A percentile compares a stretch with the other conserved stretches of the same genome.
phyloP scores from a whole-genome alignment of 1,140 invertebrate species.

The Holotrichia oblita region DNA sequence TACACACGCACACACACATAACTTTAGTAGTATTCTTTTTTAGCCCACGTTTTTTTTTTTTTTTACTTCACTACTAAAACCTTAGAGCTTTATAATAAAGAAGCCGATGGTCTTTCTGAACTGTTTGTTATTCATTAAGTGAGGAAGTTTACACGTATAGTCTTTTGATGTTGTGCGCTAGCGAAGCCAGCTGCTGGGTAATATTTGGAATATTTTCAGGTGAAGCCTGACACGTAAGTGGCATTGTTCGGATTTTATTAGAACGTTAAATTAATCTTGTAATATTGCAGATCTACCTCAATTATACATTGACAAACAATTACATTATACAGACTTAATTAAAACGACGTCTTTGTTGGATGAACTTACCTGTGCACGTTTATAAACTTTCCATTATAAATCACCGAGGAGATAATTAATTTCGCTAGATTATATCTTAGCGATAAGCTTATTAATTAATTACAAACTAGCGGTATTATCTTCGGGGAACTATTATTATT shows the following conservation, averaged over 20 bases:
- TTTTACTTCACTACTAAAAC: background rate
- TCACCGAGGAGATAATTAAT: background rate
- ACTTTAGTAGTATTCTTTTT: background rate
- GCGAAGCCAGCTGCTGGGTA: background rate
- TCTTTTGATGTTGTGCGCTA: constrained; percentile 16
- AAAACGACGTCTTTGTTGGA: constrained; percentile 5
- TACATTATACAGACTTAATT: background rate
- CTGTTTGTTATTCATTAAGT: constrained; percentile 21
- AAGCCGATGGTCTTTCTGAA: background rate
- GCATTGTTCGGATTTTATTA: background rate
- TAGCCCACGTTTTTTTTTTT: background rate
- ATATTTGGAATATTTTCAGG: constrained; percentile 8
- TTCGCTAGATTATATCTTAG: background rate
- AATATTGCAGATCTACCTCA: too few species aligned
- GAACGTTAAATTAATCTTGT: too few species aligned
- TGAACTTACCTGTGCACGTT: background rate
- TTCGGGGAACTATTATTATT: background rate
- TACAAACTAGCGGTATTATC: constrained; percentile 2
- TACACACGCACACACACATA: background rate
- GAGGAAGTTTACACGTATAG: constrained; percentile 16
- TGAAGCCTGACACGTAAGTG: background rate
- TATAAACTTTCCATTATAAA: background rate
- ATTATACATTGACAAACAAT: background rate
- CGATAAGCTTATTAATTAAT: constrained; percentile 9
- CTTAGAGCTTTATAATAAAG: background rate